Conservation (phyloP, 2,888 invertebrate species). For the Ophioninae sp. region DNA sequence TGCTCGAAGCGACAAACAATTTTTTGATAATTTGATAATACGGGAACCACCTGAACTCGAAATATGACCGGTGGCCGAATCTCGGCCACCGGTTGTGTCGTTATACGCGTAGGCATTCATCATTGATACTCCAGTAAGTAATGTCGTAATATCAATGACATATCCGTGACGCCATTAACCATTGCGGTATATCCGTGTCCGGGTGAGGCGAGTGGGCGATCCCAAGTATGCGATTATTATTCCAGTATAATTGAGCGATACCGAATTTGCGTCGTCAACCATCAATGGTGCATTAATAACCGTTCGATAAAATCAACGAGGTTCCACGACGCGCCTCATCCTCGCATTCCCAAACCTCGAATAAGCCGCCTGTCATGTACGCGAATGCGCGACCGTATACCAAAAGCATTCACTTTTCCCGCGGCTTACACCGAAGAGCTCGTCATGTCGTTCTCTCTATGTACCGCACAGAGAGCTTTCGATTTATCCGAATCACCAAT, state of each 20-base stretch:
- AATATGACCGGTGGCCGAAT: neutral
- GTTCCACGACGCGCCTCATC: neutral
- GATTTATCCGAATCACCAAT: too few species aligned
- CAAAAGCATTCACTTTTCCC: conserved; percentile 6
- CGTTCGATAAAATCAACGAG: conserved; percentile 50
- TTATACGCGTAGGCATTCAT: neutral
- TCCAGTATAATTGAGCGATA: conserved; percentile 46
- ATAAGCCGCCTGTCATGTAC: conserved; percentile 16
- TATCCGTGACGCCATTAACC: neutral
- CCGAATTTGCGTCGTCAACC: conserved; percentile 32
- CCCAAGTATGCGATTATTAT: conserved; percentile 35
- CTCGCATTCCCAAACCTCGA: conserved; percentile 12
- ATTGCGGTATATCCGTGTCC: conserved; percentile 21
- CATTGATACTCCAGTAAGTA: neutral
- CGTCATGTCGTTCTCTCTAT: neutral
- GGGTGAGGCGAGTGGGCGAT: neutral
- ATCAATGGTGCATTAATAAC: conserved; percentile 57
- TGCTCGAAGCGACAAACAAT: too few species aligned
- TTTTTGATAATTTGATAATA: too few species aligned
- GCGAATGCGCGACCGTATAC: neutral
- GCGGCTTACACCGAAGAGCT: neutral
- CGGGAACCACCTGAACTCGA: too few species aligned
- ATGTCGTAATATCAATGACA: neutral
- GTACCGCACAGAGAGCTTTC: neutral
- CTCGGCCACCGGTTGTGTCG: neutral